Evolutionary conservation across 1,140 invertebrate species (phyloP).

Genomic region (Trachymyrmex cornetzi): DNA sequence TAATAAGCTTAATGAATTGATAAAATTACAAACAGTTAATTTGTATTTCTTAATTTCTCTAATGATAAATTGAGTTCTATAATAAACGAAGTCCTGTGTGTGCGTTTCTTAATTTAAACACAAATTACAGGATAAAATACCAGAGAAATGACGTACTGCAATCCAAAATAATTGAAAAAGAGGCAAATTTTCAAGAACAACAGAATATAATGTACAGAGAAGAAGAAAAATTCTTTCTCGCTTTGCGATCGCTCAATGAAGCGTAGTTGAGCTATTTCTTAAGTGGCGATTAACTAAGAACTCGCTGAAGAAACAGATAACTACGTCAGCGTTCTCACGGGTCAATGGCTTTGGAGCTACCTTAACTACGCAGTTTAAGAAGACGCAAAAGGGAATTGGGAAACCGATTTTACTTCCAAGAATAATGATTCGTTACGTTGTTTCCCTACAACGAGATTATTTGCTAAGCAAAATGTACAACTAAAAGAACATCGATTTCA

Average conservation of each 20-base stretch:
- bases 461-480: neutral
- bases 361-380: slow-evolving; percentile 19
- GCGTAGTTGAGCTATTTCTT: slow-evolving; percentile 49
- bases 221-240: neutral
- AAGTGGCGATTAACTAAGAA: slow-evolving; percentile 66
- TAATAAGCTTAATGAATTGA: slow-evolving; percentile 2
- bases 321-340: slow-evolving; percentile 28
- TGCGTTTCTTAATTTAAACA: neutral
- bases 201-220: neutral
- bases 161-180: neutral
- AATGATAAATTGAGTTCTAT: neutral
- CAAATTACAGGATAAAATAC: neutral
- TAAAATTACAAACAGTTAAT: neutral
- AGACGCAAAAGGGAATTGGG: neutral
- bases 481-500: neutral
- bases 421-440: slow-evolving; percentile 14
- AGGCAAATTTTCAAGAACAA: neutral
- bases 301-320: slow-evolving; percentile 37
- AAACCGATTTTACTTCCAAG: neutral
- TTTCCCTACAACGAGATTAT: slow-evolving; percentile 22
- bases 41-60: neutral
- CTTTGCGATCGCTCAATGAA: slow-evolving; percentile 52
- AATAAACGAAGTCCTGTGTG: neutral
- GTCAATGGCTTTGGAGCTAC: slow-evolving; percentile 44
- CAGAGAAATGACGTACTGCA: neutral